phyloP scores from a whole-genome alignment of 2,113 vertebrate genomes.

The Centropus unirufus region DNA sequence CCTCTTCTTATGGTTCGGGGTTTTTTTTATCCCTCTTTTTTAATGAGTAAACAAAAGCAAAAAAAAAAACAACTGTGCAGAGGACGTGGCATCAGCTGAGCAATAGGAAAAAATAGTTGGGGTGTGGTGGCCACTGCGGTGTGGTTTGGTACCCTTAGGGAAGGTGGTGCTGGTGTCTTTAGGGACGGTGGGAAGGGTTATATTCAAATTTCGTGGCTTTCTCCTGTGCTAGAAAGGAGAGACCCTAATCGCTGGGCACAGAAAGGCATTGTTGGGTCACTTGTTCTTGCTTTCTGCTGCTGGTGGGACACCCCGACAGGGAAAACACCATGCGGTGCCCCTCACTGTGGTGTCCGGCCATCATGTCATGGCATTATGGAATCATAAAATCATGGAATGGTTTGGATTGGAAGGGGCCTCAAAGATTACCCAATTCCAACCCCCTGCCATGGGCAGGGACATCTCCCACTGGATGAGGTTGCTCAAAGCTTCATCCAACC shows the following conservation, averaged over 20 bases:
- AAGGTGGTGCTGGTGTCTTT: neutral
- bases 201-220: rapidly evolving
- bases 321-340: rapidly evolving
- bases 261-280: too few species aligned
- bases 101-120: neutral
- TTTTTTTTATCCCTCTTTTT: conserved; percentile 36
- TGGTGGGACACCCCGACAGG: rapidly evolving
- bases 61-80: conserved; percentile 48
- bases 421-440: too few species aligned
- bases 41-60: conserved; percentile 69
- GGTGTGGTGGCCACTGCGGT: neutral
- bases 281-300: neutral
- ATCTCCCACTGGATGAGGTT: too few species aligned
- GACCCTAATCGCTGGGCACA: neutral
- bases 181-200: rapidly evolving
- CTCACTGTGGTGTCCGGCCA: neutral
- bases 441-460: too few species aligned
- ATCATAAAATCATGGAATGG: too few species aligned
- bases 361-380: too few species aligned
- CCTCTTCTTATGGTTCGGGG: neutral
- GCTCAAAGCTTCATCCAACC: too few species aligned
- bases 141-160: neutral
- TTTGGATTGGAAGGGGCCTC: too few species aligned
- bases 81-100: conserved; percentile 67
- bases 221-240: rapidly evolving